Percentiles rank a stretch among this genome's conserved stretches.
Conservation (phyloP, 2,888 invertebrate genomes). For the Steromphala cineraria region DNA sequence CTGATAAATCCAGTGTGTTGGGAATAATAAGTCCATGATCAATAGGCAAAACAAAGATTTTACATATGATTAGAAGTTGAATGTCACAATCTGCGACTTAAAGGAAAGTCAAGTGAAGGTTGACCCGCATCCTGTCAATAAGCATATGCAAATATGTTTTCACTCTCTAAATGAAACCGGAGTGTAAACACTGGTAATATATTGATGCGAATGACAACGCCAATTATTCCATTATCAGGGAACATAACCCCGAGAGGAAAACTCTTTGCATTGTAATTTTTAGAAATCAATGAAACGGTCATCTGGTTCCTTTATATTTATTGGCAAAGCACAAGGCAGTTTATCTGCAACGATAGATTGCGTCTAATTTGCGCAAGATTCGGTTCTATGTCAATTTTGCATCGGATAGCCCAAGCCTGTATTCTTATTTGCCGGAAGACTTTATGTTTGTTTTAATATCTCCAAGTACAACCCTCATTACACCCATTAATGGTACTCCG, state of each 20-base stretch:
- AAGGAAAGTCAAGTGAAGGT: no score
- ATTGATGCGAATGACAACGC: not conserved
- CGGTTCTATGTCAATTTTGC: not conserved
- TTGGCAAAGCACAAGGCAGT: not conserved
- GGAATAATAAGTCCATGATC: no score
- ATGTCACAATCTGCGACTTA: no score
- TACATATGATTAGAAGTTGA: no score
- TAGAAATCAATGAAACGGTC: constrained; percentile 1
- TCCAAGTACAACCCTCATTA: not conserved
- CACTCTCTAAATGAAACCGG: not conserved
- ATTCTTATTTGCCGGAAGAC: not conserved
- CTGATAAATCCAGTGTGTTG: no score
- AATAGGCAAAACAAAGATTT: no score
- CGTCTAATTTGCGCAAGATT: not conserved
- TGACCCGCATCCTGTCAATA: no score
- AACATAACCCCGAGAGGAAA: not conserved
- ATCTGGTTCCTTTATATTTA: constrained; percentile 5
- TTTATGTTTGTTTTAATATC: constrained; percentile 5
- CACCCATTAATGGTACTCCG: not conserved
- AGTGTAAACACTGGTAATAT: not conserved
- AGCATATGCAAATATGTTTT: not conserved
- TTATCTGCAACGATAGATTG: not conserved
- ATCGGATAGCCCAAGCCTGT: not conserved
- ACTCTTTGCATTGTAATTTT: not conserved
- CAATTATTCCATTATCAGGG: not conserved